Evolutionary conservation across 2,113 vertebrate genomes (phyloP).

Genomic region (Cyphomyrus plagiostoma): DNA sequence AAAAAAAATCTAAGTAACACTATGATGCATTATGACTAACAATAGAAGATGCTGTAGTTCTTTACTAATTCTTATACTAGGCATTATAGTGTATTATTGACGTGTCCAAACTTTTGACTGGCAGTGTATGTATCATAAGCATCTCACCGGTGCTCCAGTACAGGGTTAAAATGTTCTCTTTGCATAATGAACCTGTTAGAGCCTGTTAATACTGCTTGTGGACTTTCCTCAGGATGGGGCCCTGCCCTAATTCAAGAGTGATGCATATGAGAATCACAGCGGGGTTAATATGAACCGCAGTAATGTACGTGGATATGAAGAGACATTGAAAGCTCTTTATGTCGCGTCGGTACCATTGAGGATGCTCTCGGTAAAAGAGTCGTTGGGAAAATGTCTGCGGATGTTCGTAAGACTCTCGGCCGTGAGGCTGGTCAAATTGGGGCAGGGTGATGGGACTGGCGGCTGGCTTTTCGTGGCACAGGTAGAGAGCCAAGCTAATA

Average conservation of each 20-base stretch:
- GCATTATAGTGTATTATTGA: not conserved
- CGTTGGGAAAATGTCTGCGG: not conserved
- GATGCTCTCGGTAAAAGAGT: not conserved
- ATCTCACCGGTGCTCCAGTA: not conserved
- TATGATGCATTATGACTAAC: not conserved
- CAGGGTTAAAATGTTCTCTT: not conserved
- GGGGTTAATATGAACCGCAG: not conserved
- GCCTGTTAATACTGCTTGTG: too few species aligned
- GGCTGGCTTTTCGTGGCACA: not conserved
- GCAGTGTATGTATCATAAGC: not conserved
- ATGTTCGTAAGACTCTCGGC: not conserved
- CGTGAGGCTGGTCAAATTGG: not conserved
- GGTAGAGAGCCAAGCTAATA: constrained; percentile 24
- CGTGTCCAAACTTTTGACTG: not conserved
- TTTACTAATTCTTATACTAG: not conserved
- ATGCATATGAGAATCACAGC: not conserved
- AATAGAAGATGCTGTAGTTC: not conserved
- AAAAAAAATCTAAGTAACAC: not conserved
- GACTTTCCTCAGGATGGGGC: not conserved
- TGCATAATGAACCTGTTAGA: not conserved
- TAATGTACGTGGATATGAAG: not conserved
- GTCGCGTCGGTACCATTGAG: not conserved
- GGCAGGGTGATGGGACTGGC: not conserved
- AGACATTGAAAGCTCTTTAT: not conserved
- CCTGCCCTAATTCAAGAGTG: not conserved